These are phyloP conservation scores for Ostrea denselamellosa DNA, from an alignment of 1,140 invertebrate species.

Conservation along the genomic window DNA sequence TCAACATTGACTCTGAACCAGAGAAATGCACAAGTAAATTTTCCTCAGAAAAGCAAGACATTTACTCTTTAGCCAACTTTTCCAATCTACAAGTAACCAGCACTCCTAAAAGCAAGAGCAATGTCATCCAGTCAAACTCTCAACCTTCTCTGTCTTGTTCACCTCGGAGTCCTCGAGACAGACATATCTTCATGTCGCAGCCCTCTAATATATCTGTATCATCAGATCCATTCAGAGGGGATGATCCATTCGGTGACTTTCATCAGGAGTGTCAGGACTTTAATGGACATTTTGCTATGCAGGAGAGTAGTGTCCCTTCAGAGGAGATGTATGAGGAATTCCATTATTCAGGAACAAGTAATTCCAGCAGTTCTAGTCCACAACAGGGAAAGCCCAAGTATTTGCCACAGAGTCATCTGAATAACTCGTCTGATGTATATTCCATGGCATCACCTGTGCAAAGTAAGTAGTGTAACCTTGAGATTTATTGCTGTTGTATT, in stretches of 20 bases:
- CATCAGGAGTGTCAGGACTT: slow-evolving; percentile 44
- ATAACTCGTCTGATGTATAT: slow-evolving; percentile 27
- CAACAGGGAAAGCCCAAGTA: slow-evolving; percentile 52
- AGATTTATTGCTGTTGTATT: not conserved
- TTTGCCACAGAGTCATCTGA: slow-evolving; percentile 44
- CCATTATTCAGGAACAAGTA: not conserved
- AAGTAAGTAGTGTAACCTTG: not conserved
- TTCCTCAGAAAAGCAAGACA: not conserved
- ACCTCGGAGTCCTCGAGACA: not conserved
- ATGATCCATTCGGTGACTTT: slow-evolving; percentile 61
- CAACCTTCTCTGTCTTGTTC: not conserved
- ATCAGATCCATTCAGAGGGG: slow-evolving; percentile 57
- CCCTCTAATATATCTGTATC: slow-evolving; percentile 20
- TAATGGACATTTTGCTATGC: not conserved
- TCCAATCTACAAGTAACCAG: slow-evolving; percentile 4
- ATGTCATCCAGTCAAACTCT: not conserved
- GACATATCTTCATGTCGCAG: slow-evolving; percentile 11
- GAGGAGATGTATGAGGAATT: slow-evolving; percentile 5
- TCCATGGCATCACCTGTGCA: slow-evolving; percentile 2
- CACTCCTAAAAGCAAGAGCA: slow-evolving; percentile 1
- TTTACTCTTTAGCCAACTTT: slow-evolving; percentile 40
- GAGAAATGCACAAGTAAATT: not conserved
- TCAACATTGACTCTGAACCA: slow-evolving; percentile 56
- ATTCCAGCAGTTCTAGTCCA: slow-evolving; percentile 20
- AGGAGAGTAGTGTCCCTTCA: not conserved